Evolutionary conservation across 2,113 vertebrate species (phyloP).

Genomic region (Varanus komodoensis): DNA sequence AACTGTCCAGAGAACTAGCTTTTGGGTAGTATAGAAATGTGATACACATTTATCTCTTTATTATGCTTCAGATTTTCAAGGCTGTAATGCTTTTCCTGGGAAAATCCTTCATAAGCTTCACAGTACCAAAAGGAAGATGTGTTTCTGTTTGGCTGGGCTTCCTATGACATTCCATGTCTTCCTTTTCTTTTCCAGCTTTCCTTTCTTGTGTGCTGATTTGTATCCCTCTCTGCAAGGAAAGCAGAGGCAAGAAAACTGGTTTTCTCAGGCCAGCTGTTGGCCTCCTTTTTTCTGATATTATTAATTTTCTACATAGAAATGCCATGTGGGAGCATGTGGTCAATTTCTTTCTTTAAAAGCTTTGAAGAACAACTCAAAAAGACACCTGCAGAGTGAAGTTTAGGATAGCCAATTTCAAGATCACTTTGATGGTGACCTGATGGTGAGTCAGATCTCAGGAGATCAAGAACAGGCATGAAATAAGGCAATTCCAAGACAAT

Average conservation of each 20-base stretch:
- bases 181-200: neutral
- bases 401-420: slow-evolving; percentile 33
- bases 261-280: neutral
- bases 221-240: neutral
- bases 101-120: neutral
- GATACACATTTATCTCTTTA: neutral
- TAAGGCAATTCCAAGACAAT: slow-evolving; percentile 46
- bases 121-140: too few species aligned
- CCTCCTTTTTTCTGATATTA: neutral
- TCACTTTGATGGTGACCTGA: slow-evolving; percentile 51
- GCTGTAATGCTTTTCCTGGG: neutral
- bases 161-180: neutral
- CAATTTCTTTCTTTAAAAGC: neutral
- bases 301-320: neutral
- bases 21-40: too few species aligned
- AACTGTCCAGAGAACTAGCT: too few species aligned
- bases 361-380: slow-evolving; percentile 27
- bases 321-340: neutral
- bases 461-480: neutral
- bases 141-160: neutral
- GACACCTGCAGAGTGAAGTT: slow-evolving; percentile 49
- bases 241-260: too few species aligned
- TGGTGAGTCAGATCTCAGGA: slow-evolving; percentile 48
- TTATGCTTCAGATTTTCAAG: neutral
- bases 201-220: neutral